phyloP scores from a whole-genome alignment of 2,797 vertebrate genomes.

The Masticophis lateralis region DNA sequence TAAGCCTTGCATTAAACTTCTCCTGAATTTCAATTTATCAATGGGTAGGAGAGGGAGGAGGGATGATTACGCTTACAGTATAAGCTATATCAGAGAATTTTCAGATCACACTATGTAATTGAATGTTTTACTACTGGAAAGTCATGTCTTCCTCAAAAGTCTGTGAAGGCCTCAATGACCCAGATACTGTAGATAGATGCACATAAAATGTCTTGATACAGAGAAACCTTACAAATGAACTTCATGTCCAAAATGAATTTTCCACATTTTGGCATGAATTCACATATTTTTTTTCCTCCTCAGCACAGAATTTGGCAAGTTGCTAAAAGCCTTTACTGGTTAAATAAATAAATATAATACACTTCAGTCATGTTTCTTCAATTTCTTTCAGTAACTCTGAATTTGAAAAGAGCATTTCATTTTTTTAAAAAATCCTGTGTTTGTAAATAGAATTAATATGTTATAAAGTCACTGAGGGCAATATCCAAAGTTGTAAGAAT shows the following conservation, averaged over 20 bases:
- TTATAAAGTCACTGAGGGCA: slow-evolving; percentile 1
- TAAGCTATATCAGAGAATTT: background rate
- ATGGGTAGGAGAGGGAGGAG: background rate
- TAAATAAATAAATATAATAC: background rate
- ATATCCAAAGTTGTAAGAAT: background rate
- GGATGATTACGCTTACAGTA: background rate
- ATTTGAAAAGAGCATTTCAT: background rate
- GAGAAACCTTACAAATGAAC: background rate
- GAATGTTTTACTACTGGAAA: background rate
- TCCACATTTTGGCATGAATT: background rate
- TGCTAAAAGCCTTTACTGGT: background rate
- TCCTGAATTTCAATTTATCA: background rate
- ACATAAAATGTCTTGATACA: background rate
- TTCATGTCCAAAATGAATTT: background rate
- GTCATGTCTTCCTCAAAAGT: background rate
- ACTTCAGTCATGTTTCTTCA: background rate
- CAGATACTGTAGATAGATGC: background rate
- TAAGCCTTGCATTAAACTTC: background rate
- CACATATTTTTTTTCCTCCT: background rate
- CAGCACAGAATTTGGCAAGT: background rate
- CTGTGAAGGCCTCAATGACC: background rate
- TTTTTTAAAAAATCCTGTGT: background rate
- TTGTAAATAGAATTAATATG: background rate
- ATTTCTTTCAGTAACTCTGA: background rate
- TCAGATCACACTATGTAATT: background rate